Evolutionary conservation across 2,888 invertebrate species (phyloP).

Genomic region (Ceratothoa steindachneri): DNA sequence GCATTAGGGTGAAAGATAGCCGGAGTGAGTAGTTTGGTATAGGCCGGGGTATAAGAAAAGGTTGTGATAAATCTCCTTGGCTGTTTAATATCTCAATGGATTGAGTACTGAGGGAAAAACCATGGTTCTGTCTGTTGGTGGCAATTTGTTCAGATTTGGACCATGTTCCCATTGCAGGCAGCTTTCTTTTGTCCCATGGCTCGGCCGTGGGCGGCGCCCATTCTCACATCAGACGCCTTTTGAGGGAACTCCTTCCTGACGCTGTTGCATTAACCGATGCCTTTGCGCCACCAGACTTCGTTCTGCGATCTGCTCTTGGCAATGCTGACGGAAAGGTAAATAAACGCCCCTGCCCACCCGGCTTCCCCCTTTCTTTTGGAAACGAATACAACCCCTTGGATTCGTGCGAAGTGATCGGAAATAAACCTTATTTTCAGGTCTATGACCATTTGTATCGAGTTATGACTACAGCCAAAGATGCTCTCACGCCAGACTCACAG

Average conservation of each 20-base stretch:
- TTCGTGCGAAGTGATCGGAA: too few relatives aligned
- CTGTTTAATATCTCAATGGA: too few relatives aligned
- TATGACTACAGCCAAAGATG: conserved; percentile 28
- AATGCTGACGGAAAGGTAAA: conserved; percentile 75
- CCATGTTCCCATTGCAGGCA: conserved; percentile 22
- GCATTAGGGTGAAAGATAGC: too few relatives aligned
- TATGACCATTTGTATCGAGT: conserved; percentile 36
- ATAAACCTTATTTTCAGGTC: conserved; percentile 25
- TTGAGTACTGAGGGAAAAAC: too few relatives aligned
- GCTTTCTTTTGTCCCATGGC: conserved; percentile 16
- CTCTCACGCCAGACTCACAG: conserved; percentile 17
- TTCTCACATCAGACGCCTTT: conserved; percentile 65
- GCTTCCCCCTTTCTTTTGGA: too few relatives aligned
- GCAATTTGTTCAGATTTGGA: neutral
- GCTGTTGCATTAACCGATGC: conserved; percentile 75
- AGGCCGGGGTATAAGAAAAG: too few relatives aligned
- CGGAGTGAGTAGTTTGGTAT: too few relatives aligned
- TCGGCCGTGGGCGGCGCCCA: conserved; percentile 58
- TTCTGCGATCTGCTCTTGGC: conserved; percentile 80
- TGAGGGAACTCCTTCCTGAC: conserved; percentile 67
- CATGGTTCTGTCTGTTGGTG: neutral
- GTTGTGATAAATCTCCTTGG: too few relatives aligned
- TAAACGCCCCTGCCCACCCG: neutral
- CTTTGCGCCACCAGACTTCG: conserved; percentile 82
- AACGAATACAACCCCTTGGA: too few relatives aligned